Evolutionary conservation across 2,888 invertebrate genomes (phyloP), one percentile per base, ranked within the genome.

Genomic region (Acleris literana): DNA sequence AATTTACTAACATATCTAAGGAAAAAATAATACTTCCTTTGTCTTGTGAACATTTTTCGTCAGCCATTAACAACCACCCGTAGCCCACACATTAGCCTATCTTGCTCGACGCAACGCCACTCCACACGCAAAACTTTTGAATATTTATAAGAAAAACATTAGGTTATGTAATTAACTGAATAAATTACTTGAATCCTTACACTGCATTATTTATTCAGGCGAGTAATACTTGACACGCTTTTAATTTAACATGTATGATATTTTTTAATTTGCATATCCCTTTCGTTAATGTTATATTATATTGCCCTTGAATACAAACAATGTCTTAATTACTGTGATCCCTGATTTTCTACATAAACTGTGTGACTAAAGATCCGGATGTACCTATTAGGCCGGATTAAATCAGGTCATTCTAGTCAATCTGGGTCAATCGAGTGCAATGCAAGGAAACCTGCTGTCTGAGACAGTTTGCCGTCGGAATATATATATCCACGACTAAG

Each of bases 121-220:
- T 68, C 69, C 72, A 70, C 83, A 84, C 84, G 85, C 84, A 80
- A 80, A 76, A 72, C 74, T 74, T 77, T 78, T 77, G 76, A 79
- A 83, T 83, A 81, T 79, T 79, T 76, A 78, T 73, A 78, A 77
- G 75, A 68, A 77, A 78, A 79, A 78, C 79, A 76, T 71, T 68
- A 70, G 70, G 73, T 80, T 78, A 78, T 74, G 71, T 78, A 76
- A 81, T 78, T 76, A 71, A 74, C 75, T 73, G 70, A 69, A 68
- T 65, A 65, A 51, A 61, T 65, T 65, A 65, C 60, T 46, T 9
- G 11, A 13, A 25, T 55, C 13, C 33, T 60, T 33, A 22, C 43
- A 16, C 13, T 55, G n/a, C 11, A 25, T 43, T 22, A 18, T 17
- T 33, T 22, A 43, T 39, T 39, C 39, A 39, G 39, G 39, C 39